These are phyloP conservation scores for Sakesphorus luctuosus DNA, from an alignment of 2,113 vertebrate genomes.

Conservation along the genomic window DNA sequence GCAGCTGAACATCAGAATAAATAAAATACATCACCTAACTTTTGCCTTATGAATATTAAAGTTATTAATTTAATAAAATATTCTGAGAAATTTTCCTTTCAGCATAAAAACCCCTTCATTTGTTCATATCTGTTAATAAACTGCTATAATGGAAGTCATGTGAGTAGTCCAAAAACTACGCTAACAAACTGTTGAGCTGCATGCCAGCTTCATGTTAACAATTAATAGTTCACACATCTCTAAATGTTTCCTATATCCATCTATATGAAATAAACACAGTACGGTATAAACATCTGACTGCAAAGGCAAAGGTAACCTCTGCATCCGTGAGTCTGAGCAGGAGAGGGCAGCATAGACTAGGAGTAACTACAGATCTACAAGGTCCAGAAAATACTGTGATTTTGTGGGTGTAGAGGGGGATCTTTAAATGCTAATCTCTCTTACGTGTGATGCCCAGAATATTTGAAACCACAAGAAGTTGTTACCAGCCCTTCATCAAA, in stretches of 20 bases:
- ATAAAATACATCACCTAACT: background rate
- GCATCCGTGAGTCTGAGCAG: slow-evolving; percentile 5
- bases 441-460: background rate
- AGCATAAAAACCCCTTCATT: background rate
- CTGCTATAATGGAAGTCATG: background rate
- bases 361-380: background rate
- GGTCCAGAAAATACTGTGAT: background rate
- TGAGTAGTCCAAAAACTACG: background rate
- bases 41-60: background rate
- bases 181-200: background rate
- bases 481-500: slow-evolving; percentile 27
- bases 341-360: slow-evolving; percentile 74
- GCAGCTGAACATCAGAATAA: background rate
- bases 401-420: background rate
- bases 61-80: background rate
- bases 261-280: fast-evolving
- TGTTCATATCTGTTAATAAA: background rate
- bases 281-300: too few species aligned
- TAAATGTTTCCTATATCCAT: background rate
- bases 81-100: background rate
- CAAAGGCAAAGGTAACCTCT: fast-evolving
- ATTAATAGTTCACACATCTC: background rate
- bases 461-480: slow-evolving; percentile 25
- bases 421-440: background rate
- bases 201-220: background rate